phyloP scores from a whole-genome alignment of 2,797 vertebrate species.

The Vultur gryphus region DNA sequence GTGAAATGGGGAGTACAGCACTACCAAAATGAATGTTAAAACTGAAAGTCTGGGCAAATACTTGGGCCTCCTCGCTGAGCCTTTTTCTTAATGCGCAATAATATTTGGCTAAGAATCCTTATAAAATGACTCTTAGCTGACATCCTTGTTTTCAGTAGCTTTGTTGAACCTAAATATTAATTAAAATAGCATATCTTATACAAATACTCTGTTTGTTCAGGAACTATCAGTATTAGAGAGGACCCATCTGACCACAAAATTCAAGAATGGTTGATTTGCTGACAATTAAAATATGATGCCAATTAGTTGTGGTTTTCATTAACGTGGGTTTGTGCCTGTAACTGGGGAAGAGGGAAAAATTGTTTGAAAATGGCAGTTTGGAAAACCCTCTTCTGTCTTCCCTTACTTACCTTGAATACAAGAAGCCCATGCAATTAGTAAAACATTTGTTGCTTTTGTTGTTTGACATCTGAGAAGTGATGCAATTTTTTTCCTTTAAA shows the following conservation, averaged over 20 bases:
- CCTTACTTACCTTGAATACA: conserved; percentile 1
- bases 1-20: background rate
- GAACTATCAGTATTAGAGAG: background rate
- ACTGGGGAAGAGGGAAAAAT: background rate
- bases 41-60: background rate
- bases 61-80: background rate
- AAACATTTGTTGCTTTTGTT: conserved; percentile 24
- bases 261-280: background rate
- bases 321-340: background rate
- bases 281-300: background rate
- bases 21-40: background rate
- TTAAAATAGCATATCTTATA: background rate
- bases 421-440: background rate
- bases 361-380: background rate
- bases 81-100: background rate
- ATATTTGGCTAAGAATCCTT: background rate
- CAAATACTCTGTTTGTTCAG: background rate
- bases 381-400: conserved; percentile 31
- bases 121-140: background rate
- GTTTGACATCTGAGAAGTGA: conserved; percentile 29
- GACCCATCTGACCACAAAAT: background rate
- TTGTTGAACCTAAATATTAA: background rate
- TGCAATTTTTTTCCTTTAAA: conserved; percentile 16
- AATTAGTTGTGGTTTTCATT: background rate
- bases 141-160: background rate